These are phyloP conservation scores for Botia almorhae DNA, from an alignment of 2,797 vertebrate species.

Conservation along the genomic window DNA sequence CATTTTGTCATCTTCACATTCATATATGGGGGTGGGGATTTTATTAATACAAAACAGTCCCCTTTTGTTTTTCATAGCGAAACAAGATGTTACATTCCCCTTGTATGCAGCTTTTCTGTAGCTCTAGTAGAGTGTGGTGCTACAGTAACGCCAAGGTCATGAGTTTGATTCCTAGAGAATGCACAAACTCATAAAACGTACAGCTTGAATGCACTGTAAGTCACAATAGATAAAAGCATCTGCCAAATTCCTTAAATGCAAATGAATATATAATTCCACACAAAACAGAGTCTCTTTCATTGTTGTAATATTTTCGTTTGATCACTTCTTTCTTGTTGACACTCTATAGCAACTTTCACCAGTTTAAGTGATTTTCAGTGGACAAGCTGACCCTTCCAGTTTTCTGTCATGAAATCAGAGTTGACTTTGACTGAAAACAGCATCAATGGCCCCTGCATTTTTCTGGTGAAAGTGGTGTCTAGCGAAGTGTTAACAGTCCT, in stretches of 20 bases:
- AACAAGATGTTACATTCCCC: constrained; percentile 4
- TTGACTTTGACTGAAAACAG: constrained; percentile 66
- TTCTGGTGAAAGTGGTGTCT: constrained; percentile 61
- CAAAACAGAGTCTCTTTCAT: neutral
- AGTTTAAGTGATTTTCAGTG: constrained; percentile 37
- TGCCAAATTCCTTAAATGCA: neutral
- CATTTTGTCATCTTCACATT: neutral
- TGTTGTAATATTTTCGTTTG: neutral
- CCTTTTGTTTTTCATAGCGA: neutral
- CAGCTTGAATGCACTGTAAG: neutral
- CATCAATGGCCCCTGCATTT: constrained; percentile 61
- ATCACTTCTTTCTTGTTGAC: constrained; percentile 19
- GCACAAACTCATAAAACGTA: neutral
- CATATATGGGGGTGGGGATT: neutral
- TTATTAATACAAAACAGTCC: neutral
- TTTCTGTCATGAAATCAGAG: constrained; percentile 40
- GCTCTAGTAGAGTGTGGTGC: neutral
- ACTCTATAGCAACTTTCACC: constrained; percentile 19
- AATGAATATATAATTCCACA: neutral
- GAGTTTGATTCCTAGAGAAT: neutral
- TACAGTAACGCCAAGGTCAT: neutral
- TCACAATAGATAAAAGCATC: neutral
- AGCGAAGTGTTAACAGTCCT: constrained; percentile 72
- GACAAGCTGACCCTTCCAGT: constrained; percentile 34
- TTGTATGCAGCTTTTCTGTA: neutral